Evolutionary conservation across 2,797 vertebrate genomes (phyloP).

Genomic region (Sebastolobus alascanus): DNA sequence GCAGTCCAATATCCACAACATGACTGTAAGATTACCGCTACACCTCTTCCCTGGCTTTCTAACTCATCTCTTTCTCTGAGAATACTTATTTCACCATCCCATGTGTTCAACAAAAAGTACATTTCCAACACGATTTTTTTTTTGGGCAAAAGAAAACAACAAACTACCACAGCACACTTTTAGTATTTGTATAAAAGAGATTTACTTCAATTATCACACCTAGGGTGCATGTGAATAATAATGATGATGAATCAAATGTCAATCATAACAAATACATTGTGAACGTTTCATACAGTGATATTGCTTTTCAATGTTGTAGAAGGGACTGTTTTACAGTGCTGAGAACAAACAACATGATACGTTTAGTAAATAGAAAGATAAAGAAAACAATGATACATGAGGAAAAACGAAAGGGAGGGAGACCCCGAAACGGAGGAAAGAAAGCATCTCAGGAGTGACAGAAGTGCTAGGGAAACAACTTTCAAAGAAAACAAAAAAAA

Average conservation of each 20-base stretch:
- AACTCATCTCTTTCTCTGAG: constrained; percentile 79
- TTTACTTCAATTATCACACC: constrained; percentile 99
- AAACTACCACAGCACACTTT: constrained; percentile 86
- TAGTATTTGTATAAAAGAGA: constrained; percentile 99
- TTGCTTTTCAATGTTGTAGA: constrained; percentile 99
- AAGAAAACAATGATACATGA: constrained; percentile 86
- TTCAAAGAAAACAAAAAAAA: constrained; percentile 59
- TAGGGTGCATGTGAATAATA: constrained; percentile 99
- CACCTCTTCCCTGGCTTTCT: constrained; percentile 32
- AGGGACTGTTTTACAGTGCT: constrained; percentile 99
- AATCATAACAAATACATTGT: constrained; percentile 95
- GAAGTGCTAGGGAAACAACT: constrained; percentile 77
- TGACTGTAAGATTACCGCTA: background rate
- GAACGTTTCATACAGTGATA: constrained; percentile 99
- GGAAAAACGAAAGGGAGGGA: constrained; percentile 70
- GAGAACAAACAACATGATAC: constrained; percentile 97
- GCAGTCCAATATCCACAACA: constrained; percentile 45
- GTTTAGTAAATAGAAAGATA: constrained; percentile 87
- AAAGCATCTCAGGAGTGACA: constrained; percentile 80
- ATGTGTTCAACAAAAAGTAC: background rate
- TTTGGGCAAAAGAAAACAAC: constrained; percentile 45
- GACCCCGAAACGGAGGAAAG: constrained; percentile 62
- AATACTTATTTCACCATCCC: constrained; percentile 66
- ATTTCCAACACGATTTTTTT: background rate
- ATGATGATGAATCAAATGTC: constrained; percentile 90